phyloP scores from a whole-genome alignment of 2,797 vertebrate species.

The Arrhamphus sclerolepis region DNA sequence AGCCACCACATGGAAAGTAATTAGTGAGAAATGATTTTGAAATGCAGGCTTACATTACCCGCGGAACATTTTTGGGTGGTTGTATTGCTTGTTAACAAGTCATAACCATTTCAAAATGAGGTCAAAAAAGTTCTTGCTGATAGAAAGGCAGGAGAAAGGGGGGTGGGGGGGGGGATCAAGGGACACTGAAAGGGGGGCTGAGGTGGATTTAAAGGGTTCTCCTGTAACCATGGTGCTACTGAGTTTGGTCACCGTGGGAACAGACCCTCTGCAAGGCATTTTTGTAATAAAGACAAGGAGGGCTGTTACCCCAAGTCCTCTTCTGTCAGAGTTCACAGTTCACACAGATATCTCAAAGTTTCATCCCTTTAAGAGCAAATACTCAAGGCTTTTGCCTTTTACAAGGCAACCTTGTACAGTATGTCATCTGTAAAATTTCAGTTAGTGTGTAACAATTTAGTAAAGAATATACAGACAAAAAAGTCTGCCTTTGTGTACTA shows the following conservation, averaged over 20 bases:
- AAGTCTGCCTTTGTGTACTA: not conserved
- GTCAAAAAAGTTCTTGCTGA: slow-evolving; percentile 55
- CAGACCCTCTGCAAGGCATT: slow-evolving; percentile 48
- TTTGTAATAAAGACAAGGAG: slow-evolving; percentile 23
- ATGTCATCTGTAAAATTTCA: too few relatives aligned
- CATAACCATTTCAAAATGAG: slow-evolving; percentile 50
- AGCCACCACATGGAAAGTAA: slow-evolving; percentile 1
- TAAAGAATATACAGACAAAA: too few relatives aligned
- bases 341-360: slow-evolving; percentile 1
- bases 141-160: slow-evolving; percentile 30
- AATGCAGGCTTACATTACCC: slow-evolving; percentile 29
- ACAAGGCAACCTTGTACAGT: too few relatives aligned
- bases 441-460: too few relatives aligned
- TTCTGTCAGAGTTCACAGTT: slow-evolving; percentile 14
- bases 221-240: slow-evolving; percentile 68
- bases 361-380: not conserved
- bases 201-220: slow-evolving; percentile 62
- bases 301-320: not conserved
- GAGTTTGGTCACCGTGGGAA: slow-evolving; percentile 73
- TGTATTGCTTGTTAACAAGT: slow-evolving; percentile 48
- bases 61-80: slow-evolving; percentile 27
- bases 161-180: slow-evolving; percentile 28
- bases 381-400: too few relatives aligned
- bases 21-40: slow-evolving; percentile 21
- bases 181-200: slow-evolving; percentile 18